Base-by-base conservation (phyloP, 2,113 vertebrate genomes). In the Telmatochromis sp. region DNA sequence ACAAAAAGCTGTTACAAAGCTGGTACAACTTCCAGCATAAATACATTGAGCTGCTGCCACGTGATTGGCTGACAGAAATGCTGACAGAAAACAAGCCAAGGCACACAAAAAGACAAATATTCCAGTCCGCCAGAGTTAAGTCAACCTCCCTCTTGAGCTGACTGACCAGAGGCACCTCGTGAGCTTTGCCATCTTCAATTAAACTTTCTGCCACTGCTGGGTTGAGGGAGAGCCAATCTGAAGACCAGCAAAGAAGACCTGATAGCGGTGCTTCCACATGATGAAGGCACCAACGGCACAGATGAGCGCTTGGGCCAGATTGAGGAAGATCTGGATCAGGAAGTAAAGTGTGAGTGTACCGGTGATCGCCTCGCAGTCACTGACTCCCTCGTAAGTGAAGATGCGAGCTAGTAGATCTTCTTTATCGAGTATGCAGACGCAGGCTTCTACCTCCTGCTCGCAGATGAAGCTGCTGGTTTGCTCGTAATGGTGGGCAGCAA, bases 211-310 rank as follows among this genome's bases (percentile, higher is more conserved):
- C 94, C 95, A 96, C 13, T 94, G 95, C 81, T 94, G 90, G n/a
- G 94, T 88, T 0, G 95, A 49, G 14, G 93, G 33, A 2, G 97
- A 94, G 28, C 95, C 91, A 9, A 97, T 95, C 91, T 97, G 95
- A 28, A 95, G 88, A 0, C 98, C 99, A 15, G 96, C 97, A 0
- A 98, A 99, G 90, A 99, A 99, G 82, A 99, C 97, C 95, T 99
- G 98, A 91, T 99, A 99, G 19, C 98, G 97, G 90, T 98, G 97
- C 88, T 98, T 99, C 99, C 98, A 99, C 97, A 99, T 97, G 92
- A 99, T 91, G 9, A 98, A 99, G 91, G 97, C 97, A 0, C 95
- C 97, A 0, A 87, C 6, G 23, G 97, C 95, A 28, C 98, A 99
- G 90, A 98, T 95, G 1, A 98, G 81, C 1, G 97, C 97, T 5